phyloP scores from a whole-genome alignment of 2,888 invertebrate genomes.

The Drosophila borealis region DNA sequence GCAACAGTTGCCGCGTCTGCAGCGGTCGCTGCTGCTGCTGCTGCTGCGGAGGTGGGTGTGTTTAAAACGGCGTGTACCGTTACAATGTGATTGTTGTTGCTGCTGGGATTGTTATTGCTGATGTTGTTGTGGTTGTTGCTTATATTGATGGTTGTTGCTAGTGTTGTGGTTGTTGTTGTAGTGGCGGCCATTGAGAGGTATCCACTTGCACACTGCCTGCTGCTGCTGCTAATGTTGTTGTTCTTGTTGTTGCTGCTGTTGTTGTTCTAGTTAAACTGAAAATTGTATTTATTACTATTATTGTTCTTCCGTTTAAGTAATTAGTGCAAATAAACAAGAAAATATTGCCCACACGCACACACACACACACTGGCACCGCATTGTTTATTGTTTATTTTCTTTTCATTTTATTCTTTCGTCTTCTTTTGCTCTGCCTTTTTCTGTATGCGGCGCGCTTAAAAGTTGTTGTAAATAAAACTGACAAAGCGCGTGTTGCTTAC shows the following conservation, averaged over 20 bases:
- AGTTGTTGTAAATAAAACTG: slow-evolving; percentile 43
- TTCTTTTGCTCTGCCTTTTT: slow-evolving; percentile 30
- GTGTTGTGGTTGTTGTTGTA: slow-evolving; percentile 71
- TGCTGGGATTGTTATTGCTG: slow-evolving; percentile 39
- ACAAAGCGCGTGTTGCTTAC: slow-evolving; percentile 50
- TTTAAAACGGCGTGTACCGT: slow-evolving; percentile 76
- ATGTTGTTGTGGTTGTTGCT: slow-evolving; percentile 49
- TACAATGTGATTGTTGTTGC: slow-evolving; percentile 64
- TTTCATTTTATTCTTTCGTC: slow-evolving; percentile 40
- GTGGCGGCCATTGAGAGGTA: slow-evolving; percentile 79
- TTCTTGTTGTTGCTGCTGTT: slow-evolving; percentile 39
- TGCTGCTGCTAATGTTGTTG: slow-evolving; percentile 37
- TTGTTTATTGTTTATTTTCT: slow-evolving; percentile 57
- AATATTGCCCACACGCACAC: slow-evolving; percentile 22
- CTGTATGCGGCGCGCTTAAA: slow-evolving; percentile 51
- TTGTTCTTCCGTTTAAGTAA: slow-evolving; percentile 24
- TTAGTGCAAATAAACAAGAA: slow-evolving; percentile 34
- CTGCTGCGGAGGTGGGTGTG: slow-evolving; percentile 63
- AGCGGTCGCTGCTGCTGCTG: slow-evolving; percentile 57
- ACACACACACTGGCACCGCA: slow-evolving; percentile 5
- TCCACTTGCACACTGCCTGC: slow-evolving; percentile 64
- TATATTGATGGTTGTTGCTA: slow-evolving; percentile 65
- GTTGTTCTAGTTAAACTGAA: slow-evolving; percentile 40
- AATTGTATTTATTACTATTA: slow-evolving; percentile 27
- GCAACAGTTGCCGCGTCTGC: slow-evolving; percentile 83